These are phyloP conservation scores for Tribolium castaneum DNA, from an alignment of 1,140 invertebrate genomes.

Conservation along the genomic window DNA sequence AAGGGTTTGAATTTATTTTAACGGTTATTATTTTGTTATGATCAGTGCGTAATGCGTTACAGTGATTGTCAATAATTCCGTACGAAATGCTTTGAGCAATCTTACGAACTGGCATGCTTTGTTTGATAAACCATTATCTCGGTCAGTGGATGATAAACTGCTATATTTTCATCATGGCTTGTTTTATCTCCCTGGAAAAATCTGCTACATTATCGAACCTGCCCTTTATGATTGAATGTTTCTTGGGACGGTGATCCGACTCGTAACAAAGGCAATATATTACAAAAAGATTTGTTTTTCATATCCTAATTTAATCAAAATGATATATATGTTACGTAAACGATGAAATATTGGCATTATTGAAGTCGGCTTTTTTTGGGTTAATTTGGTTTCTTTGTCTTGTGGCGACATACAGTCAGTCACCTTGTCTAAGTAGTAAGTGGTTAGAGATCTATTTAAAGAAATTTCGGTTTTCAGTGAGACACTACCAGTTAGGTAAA, in stretches of 20 bases:
- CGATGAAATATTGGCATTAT: conserved; percentile 16
- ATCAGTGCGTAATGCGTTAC: background rate
- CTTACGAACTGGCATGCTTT: conserved; percentile 37
- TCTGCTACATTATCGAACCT: conserved; percentile 38
- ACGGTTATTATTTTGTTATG: background rate
- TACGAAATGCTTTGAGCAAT: conserved; percentile 48
- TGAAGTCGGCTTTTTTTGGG: background rate
- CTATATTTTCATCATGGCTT: conserved; percentile 40
- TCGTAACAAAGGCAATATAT: conserved; percentile 41
- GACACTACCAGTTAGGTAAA: conserved; percentile 14
- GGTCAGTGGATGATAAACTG: conserved; percentile 50
- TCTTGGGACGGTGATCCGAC: conserved; percentile 39
- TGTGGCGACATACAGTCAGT: background rate
- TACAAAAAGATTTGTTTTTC: conserved; percentile 36
- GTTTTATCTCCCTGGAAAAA: conserved; percentile 39
- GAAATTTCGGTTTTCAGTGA: background rate
- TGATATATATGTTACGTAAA: conserved; percentile 23
- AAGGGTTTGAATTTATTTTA: background rate
- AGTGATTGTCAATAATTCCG: conserved; percentile 48
- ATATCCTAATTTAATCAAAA: conserved; percentile 41
- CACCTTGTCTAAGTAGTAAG: background rate
- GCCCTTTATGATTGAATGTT: conserved; percentile 42
- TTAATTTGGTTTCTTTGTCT: conserved; percentile 14
- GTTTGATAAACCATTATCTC: conserved; percentile 54
- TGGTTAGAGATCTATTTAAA: conserved; percentile 41